Base-by-base conservation (phyloP, 2,797 vertebrate species). In the Protosalanx chinensis region DNA sequence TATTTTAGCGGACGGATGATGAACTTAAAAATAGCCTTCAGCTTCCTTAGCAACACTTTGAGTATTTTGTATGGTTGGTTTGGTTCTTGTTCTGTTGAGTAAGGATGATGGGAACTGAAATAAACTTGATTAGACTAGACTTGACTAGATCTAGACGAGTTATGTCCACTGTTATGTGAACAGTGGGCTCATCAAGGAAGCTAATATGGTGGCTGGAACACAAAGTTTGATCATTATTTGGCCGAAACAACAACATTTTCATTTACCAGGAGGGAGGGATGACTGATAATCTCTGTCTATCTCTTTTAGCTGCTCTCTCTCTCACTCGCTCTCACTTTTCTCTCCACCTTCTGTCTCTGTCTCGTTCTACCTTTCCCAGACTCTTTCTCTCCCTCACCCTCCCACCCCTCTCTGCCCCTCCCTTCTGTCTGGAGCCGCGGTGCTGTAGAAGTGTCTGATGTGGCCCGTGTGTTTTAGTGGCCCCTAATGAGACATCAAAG, bases 401-500 rank as follows among this genome's bases (percentile, higher is more conserved):
- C 29, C 27, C 60, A n/a, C 60, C 51, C 15, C 70, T 18, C 15
- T 20, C 64, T n/a, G 18, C 59, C 51, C 5, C 23, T 58, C 33
- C 23, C 35, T 20, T 30, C 16, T 56, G 12, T 10, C 27, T 67
- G 27, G 33, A 33, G 33, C 33, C 2, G 33, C 2, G 33, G 33
- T 33, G 33, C 3, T 33, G 33, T 33, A 33, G 3, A 33, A 33
- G 33, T 33, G 33, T 33, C 33, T 33, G n/a, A 88, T 86, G 81
- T 87, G 79, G 81, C 77, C 80, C 61, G 73, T 82, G 79, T 84
- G 85, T 88, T 89, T 85, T 33, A 33, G 33, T 33, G 33, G 84
- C 81, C 81, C 81, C 79, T 90, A 88, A 90, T 87, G 86, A 88
- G 79, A 90, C 86, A 91, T 91, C 83, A 91, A 90, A 90, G 88